These are phyloP conservation scores for Limnodromus scolopaceus DNA, from an alignment of 2,797 vertebrate genomes.

Conservation along the genomic window DNA sequence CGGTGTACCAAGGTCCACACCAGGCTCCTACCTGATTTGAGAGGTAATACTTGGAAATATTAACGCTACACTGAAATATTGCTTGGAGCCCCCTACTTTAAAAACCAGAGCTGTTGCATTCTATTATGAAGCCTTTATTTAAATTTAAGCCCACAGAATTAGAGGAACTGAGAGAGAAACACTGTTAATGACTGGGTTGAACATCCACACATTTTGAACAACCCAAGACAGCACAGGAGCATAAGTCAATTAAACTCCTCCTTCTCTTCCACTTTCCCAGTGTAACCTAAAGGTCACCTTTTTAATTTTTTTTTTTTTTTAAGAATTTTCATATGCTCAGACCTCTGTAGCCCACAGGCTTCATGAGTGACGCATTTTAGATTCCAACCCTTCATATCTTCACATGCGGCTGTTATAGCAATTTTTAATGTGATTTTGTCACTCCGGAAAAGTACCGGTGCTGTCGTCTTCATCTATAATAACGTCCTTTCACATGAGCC, in stretches of 20 bases:
- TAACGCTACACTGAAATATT: background rate
- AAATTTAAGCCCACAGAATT: background rate
- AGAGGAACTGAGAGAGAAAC: background rate
- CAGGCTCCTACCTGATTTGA: background rate
- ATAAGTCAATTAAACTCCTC: background rate
- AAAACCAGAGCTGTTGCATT: background rate
- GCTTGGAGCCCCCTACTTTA: background rate
- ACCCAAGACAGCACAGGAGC: background rate
- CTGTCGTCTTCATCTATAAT: background rate
- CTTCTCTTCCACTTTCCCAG: background rate
- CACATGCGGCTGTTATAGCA: background rate
- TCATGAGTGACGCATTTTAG: background rate
- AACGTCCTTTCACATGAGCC: background rate
- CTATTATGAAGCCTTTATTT: background rate
- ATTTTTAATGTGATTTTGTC: background rate
- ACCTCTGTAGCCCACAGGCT: background rate
- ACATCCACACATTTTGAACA: background rate
- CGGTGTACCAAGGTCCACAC: background rate
- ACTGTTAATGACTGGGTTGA: background rate
- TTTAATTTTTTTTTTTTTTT: background rate
- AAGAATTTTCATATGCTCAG: background rate
- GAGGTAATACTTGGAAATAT: background rate
- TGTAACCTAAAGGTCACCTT: background rate
- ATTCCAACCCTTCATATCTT: background rate
- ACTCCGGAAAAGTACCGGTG: background rate